Conservation (phyloP, 1,140 invertebrate genomes). For the Lepidurus arcticus region DNA sequence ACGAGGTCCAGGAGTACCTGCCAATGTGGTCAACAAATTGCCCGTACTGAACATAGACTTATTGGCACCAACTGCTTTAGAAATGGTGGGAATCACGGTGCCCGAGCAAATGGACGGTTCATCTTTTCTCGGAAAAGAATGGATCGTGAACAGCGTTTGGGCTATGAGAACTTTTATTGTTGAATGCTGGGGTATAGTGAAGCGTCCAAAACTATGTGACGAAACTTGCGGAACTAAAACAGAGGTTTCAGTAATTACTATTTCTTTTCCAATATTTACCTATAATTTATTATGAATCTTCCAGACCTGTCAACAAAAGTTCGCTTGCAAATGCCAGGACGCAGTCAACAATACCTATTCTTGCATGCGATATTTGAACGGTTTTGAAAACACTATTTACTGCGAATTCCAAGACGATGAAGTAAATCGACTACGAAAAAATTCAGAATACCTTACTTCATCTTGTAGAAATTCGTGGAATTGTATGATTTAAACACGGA, state of each 20-base stretch:
- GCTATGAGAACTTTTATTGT: constrained; percentile 55
- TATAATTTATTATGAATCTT: constrained; percentile 39
- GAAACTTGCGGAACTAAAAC: constrained; percentile 54
- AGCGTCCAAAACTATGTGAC: constrained; percentile 46
- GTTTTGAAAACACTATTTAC: constrained; percentile 57
- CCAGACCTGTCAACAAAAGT: constrained; percentile 58
- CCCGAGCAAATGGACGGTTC: constrained; percentile 59
- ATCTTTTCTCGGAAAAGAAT: constrained; percentile 47
- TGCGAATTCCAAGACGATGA: constrained; percentile 67
- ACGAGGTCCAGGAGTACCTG: constrained; percentile 61
- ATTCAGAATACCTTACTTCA: constrained; percentile 6
- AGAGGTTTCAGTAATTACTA: constrained; percentile 51
- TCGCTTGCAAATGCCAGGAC: constrained; percentile 76
- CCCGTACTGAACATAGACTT: constrained; percentile 68
- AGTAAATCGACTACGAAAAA: constrained; percentile 47
- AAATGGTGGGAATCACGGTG: constrained; percentile 54
- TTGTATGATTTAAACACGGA: constrained; percentile 61
- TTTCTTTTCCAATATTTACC: not conserved
- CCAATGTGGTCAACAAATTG: constrained; percentile 45
- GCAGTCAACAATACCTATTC: constrained; percentile 73
- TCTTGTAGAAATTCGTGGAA: constrained; percentile 60
- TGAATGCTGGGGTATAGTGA: constrained; percentile 74
- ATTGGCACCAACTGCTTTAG: constrained; percentile 73
- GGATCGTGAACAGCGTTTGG: constrained; percentile 38
- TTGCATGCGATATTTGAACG: constrained; percentile 60